Evolutionary conservation across 2,888 invertebrate genomes (phyloP).

Genomic region (Netelia inedita): DNA sequence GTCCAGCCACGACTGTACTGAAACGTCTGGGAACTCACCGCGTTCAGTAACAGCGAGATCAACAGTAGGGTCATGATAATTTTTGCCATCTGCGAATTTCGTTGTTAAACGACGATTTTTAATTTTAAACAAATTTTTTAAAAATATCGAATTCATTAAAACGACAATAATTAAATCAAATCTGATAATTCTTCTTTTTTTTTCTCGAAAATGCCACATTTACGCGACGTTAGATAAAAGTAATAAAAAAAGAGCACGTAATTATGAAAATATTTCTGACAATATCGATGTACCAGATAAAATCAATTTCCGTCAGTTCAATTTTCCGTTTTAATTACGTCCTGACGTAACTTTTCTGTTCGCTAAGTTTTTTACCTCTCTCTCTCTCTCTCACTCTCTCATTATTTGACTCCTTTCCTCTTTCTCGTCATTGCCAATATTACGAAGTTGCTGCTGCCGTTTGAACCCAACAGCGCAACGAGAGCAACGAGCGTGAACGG

Average conservation of each 20-base stretch:
- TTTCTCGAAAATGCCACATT: not conserved
- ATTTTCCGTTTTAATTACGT: conserved; percentile 63
- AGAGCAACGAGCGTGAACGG: conserved; percentile 66
- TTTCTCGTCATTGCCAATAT: not conserved
- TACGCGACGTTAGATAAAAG: not conserved
- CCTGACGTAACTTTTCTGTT: conserved; percentile 33
- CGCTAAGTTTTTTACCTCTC: not conserved
- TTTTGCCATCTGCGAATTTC: conserved; percentile 52
- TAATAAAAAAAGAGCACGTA: not conserved
- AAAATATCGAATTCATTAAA: too few species aligned
- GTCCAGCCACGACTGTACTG: conserved; percentile 93
- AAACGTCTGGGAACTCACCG: conserved; percentile 89
- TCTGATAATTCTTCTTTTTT: not conserved
- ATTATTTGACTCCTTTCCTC: not conserved
- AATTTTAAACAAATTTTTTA: not conserved
- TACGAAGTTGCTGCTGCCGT: conserved; percentile 33
- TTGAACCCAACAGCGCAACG: conserved; percentile 37
- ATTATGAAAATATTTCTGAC: not conserved
- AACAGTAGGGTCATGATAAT: conserved; percentile 80
- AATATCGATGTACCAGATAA: too few species aligned
- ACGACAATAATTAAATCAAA: not conserved
- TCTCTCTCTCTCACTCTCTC: not conserved
- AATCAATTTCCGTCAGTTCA: conserved; percentile 48
- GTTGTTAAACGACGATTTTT: conserved; percentile 22
- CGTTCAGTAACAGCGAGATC: conserved; percentile 84